Conservation (phyloP, 2,888 invertebrate genomes). For the Tetragonisca angustula region DNA sequence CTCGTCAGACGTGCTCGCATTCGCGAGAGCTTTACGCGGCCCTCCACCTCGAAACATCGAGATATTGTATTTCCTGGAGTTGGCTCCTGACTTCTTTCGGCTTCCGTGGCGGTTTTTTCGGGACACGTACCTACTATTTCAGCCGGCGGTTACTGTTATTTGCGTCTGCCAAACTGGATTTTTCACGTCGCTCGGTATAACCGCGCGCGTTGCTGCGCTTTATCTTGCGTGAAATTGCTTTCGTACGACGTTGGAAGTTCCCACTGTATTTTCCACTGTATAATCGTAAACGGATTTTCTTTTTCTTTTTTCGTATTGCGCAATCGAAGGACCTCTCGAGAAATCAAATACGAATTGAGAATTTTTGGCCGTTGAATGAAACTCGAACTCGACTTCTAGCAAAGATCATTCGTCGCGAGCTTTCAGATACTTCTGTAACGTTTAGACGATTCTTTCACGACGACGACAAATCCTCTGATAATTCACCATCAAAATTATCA, state of each 20-base stretch:
- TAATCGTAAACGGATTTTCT: background rate
- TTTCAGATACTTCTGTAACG: too few relatives aligned
- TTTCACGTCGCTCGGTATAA: conserved; percentile 22
- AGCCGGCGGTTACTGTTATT: conserved; percentile 13
- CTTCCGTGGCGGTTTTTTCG: conserved; percentile 17
- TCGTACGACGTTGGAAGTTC: background rate
- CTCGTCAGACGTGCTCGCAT: conserved; percentile 24
- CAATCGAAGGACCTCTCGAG: background rate
- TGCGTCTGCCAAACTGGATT: conserved; percentile 32
- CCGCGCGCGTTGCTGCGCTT: background rate
- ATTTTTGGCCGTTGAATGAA: too few relatives aligned
- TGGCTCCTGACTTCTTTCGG: conserved; percentile 18
- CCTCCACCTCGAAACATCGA: conserved; percentile 5
- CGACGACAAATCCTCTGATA: too few relatives aligned
- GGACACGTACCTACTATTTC: conserved; percentile 35
- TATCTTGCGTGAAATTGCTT: conserved; percentile 1
- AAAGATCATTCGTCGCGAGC: background rate
- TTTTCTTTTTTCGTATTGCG: too few relatives aligned
- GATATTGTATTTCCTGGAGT: conserved; percentile 23
- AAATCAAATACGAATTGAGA: too few relatives aligned
- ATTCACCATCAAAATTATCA: background rate
- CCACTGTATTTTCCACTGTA: background rate
- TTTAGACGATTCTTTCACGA: too few relatives aligned
- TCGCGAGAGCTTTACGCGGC: conserved; percentile 14
- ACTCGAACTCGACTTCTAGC: background rate